phyloP scores from a whole-genome alignment of 2,888 invertebrate species.

The Exocentrus adspersus region DNA sequence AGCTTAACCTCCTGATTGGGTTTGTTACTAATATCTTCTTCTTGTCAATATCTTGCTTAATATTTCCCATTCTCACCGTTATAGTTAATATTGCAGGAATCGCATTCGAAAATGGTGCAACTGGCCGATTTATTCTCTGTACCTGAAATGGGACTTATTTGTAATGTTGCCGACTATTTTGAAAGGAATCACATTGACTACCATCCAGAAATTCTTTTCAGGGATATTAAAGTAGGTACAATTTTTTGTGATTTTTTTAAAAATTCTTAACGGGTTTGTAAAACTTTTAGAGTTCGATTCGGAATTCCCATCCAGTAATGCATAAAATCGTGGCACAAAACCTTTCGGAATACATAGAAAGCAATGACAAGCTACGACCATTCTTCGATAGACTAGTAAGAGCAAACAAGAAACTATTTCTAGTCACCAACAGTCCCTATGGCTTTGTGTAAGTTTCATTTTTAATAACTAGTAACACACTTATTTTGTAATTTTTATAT shows the following conservation, averaged over 20 bases:
- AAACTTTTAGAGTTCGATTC: constrained; percentile 79
- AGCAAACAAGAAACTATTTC: constrained; percentile 87
- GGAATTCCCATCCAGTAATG: constrained; percentile 88
- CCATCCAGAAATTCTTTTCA: constrained; percentile 94
- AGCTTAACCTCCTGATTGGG: neutral
- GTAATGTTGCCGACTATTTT: constrained; percentile 95
- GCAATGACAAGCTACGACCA: constrained; percentile 75
- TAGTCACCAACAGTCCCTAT: constrained; percentile 97
- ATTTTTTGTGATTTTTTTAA: neutral
- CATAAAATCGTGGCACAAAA: constrained; percentile 87
- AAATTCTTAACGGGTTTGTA: neutral
- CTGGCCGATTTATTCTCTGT: constrained; percentile 96
- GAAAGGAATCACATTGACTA: constrained; percentile 89
- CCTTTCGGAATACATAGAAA: constrained; percentile 82
- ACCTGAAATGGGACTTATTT: constrained; percentile 93
- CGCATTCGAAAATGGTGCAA: constrained; percentile 86
- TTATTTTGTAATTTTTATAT: constrained; percentile 35
- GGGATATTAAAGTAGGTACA: constrained; percentile 90
- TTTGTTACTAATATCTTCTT: constrained; percentile 32
- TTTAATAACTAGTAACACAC: neutral
- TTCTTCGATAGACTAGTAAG: constrained; percentile 81
- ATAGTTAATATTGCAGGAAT: constrained; percentile 64
- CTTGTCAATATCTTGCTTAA: neutral
- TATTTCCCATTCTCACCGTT: constrained; percentile 34
- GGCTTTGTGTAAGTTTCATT: constrained; percentile 74